Evolutionary conservation across 2,113 vertebrate genomes (phyloP).

Genomic region (Perca fluviatilis): DNA sequence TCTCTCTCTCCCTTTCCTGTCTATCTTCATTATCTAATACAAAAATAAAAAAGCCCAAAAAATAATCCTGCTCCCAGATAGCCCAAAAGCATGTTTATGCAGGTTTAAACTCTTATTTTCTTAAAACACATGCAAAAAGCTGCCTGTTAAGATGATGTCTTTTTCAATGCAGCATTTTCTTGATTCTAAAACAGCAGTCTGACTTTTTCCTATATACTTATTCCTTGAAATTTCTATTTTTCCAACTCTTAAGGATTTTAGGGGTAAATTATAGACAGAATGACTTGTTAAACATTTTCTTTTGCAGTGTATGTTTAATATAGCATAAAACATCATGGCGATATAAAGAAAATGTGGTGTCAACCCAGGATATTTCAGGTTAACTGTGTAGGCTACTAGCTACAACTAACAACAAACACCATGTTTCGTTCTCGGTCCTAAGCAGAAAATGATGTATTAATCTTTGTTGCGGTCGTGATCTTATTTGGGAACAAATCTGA

Average conservation of each 20-base stretch:
- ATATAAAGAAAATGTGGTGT: not conserved
- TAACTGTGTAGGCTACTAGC: not conserved
- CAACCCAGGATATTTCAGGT: not conserved
- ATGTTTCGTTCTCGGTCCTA: not conserved
- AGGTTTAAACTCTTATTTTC: not conserved
- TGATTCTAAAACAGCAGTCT: not conserved
- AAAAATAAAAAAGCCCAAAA: too few species aligned
- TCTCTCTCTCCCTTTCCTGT: too few species aligned
- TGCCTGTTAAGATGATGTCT: not conserved
- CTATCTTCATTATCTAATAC: too few species aligned
- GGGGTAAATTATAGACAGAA: not conserved
- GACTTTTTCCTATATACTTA: not conserved
- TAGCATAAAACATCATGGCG: not conserved
- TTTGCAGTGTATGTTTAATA: not conserved
- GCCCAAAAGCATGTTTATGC: not conserved
- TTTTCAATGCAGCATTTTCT: not conserved
- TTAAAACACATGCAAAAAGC: not conserved
- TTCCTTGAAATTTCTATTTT: not conserved
- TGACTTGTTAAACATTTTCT: not conserved
- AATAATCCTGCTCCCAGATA: not conserved
- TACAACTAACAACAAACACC: not conserved
- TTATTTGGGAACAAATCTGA: conserved; percentile 11
- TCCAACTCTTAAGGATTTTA: not conserved
- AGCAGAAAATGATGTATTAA: not conserved
- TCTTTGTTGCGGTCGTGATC: not conserved